These are phyloP conservation scores for Myrmecobius fasciatus DNA, from an alignment of 2,113 vertebrate genomes.

Conservation along the genomic window DNA sequence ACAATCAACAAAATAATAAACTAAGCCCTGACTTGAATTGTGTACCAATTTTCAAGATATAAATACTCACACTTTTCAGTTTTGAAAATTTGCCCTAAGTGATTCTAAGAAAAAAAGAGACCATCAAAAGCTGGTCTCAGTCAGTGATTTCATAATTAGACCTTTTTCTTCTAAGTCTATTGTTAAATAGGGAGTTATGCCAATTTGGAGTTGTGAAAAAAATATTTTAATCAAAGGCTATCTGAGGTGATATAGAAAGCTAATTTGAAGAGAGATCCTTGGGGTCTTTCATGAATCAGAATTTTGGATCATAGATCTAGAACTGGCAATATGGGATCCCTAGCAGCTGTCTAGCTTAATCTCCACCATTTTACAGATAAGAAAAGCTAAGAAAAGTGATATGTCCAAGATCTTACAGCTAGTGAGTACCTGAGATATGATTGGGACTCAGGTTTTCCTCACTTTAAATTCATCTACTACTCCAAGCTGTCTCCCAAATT, in stretches of 20 bases:
- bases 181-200: conserved; percentile 64
- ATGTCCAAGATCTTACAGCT: not conserved
- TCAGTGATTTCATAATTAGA: not conserved
- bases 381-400: not conserved
- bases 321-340: not conserved
- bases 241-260: conserved; percentile 67
- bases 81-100: not conserved
- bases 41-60: not conserved
- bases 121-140: not conserved
- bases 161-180: not conserved
- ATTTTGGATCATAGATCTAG: not conserved
- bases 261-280: conserved; percentile 38
- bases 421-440: not conserved
- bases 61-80: not conserved
- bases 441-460: not conserved
- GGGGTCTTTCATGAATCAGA: not conserved
- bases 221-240: conserved; percentile 74
- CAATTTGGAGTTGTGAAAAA: conserved; percentile 73
- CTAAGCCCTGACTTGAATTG: not conserved
- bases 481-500: not conserved
- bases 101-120: not conserved
- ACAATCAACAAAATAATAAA: not conserved
- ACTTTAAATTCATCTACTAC: not conserved
- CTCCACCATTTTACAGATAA: not conserved
- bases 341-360: not conserved